A percentile compares a stretch with the other conserved stretches of the same genome.
These are phyloP conservation scores for Schizaphis graminum DNA, from an alignment of 2,888 invertebrate species.

Conservation along the genomic window DNA sequence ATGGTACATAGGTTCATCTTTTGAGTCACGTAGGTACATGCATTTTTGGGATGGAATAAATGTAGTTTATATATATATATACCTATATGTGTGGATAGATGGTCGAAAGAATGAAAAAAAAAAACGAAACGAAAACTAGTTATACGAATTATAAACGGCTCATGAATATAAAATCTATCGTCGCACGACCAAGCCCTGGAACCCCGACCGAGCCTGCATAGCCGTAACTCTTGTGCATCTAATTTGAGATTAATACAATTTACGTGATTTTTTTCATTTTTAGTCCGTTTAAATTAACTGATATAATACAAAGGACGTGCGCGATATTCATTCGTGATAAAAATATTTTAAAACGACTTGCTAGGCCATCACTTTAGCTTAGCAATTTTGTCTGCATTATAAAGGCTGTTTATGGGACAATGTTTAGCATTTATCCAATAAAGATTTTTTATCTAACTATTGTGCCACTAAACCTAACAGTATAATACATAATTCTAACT, in stretches of 20 bases:
- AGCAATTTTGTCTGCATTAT: not conserved
- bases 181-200: not conserved
- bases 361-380: not conserved
- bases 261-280: not conserved
- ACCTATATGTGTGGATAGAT: not conserved
- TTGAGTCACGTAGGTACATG: not conserved
- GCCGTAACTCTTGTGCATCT: not conserved
- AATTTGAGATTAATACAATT: conserved; percentile 38
- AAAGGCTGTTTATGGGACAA: not conserved
- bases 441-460: not conserved
- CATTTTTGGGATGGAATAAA: not conserved
- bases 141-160: not conserved
- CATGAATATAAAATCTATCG: conserved; percentile 31
- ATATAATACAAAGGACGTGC: not conserved
- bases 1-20: not conserved
- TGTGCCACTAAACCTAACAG: not conserved
- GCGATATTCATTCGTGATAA: not conserved
- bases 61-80: not conserved
- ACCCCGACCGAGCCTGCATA: not conserved
- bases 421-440: not conserved
- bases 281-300: not conserved
- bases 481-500: not conserved
- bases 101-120: not conserved
- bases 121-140: not conserved
- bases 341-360: not conserved